These are phyloP conservation scores for Oenanthe melanoleuca DNA, from an alignment of 2,113 vertebrate species.

Conservation along the genomic window DNA sequence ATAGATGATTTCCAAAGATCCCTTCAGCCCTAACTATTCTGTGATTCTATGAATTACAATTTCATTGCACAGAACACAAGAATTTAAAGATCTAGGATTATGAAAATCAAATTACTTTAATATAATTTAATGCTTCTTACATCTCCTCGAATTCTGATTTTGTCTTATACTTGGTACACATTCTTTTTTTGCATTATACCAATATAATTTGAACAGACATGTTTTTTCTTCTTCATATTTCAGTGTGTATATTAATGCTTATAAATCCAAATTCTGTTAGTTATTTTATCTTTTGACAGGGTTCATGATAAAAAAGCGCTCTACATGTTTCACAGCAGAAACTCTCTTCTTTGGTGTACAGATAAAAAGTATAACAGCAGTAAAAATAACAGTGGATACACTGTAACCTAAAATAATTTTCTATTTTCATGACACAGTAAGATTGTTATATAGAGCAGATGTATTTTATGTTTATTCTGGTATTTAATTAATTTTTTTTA, in stretches of 20 bases:
- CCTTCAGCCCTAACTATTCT: not conserved
- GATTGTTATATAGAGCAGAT: not conserved
- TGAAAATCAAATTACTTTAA: conserved; percentile 14
- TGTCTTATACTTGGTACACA: not conserved
- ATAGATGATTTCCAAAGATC: not conserved
- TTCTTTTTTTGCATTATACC: not conserved
- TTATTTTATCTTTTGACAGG: conserved; percentile 28
- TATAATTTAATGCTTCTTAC: conserved; percentile 13
- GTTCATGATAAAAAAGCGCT: not conserved
- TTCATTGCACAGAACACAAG: not conserved
- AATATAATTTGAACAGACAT: not conserved
- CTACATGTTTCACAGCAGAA: not conserved
- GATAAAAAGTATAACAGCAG: not conserved
- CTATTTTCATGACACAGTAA: not conserved
- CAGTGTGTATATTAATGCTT: not conserved
- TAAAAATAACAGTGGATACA: not conserved
- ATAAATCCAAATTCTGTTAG: not conserved
- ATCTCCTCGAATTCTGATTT: not conserved
- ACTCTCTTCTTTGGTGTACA: not conserved
- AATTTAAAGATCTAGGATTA: conserved; percentile 29
- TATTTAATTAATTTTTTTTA: not conserved
- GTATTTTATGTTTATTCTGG: not conserved
- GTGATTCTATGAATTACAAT: not conserved
- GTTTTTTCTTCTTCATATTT: conserved; percentile 9
- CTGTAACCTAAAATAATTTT: not conserved